Percentiles rank a stretch among this genome's conserved stretches.
These are phyloP conservation scores for Serinus canaria DNA, from an alignment of 2,113 vertebrate genomes.

Conservation along the genomic window DNA sequence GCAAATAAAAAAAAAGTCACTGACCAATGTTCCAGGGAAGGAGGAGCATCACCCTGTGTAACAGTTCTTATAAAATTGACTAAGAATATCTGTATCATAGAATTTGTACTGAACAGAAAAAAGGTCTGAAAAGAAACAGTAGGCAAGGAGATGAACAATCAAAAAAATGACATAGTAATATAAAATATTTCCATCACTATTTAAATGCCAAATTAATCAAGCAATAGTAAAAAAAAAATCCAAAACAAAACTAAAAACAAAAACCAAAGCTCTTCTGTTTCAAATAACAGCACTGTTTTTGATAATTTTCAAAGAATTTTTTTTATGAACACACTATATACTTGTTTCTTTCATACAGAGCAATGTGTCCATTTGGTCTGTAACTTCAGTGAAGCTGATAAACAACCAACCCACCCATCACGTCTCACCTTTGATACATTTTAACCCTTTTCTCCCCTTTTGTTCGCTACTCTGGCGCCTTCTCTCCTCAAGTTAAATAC, in stretches of 20 bases:
- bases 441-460: conserved; percentile 66
- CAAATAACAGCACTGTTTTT: conserved; percentile 78
- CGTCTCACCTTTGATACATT: conserved; percentile 46
- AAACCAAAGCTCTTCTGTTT: conserved; percentile 72
- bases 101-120: conserved; percentile 61
- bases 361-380: conserved; percentile 88
- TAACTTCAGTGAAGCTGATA: conserved; percentile 62
- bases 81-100: conserved; percentile 74
- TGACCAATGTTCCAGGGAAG: conserved; percentile 78
- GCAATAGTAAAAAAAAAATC: conserved; percentile 75
- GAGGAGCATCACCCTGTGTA: conserved; percentile 71
- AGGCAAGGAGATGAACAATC: conserved; percentile 77
- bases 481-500: conserved; percentile 83
- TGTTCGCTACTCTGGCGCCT: conserved; percentile 64
- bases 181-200: conserved; percentile 79
- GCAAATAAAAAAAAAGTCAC: conserved; percentile 68
- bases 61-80: conserved; percentile 72
- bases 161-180: conserved; percentile 72
- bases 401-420: conserved; percentile 44
- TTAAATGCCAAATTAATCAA: conserved; percentile 81
- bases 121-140: conserved; percentile 66
- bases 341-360: conserved; percentile 76
- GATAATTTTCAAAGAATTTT: conserved; percentile 67
- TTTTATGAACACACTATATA: conserved; percentile 82
- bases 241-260: conserved; percentile 27